Conservation (phyloP, 2,113 vertebrate genomes). For the Callipepla californica region DNA sequence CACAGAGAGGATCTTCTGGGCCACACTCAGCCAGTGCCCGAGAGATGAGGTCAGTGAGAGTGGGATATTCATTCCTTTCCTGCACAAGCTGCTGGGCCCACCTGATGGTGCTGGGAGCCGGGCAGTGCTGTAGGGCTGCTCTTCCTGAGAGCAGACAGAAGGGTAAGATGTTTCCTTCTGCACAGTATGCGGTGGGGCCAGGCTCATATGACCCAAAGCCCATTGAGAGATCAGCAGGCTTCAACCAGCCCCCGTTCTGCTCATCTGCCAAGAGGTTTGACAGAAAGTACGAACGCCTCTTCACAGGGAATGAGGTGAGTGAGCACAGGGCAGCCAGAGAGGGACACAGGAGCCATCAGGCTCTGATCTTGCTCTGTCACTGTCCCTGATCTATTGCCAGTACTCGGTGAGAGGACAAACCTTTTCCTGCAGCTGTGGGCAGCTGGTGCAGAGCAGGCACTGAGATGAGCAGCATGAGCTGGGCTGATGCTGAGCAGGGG, state of each 20-base stretch:
- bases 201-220: constrained; percentile 66
- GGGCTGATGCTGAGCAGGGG: background rate
- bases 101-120: background rate
- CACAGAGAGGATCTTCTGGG: constrained; percentile 74
- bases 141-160: background rate
- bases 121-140: background rate
- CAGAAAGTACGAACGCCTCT: background rate
- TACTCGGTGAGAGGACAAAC: background rate
- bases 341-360: accelerated
- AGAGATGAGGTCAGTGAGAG: constrained; percentile 69
- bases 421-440: background rate
- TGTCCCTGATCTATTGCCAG: background rate
- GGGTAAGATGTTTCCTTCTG: background rate
- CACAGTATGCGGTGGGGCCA: constrained; percentile 63
- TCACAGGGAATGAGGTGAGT: constrained; percentile 69
- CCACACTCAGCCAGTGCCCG: constrained; percentile 67
- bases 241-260: constrained; percentile 69
- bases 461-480: background rate
- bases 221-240: background rate
- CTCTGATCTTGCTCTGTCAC: background rate
- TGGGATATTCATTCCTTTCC: background rate
- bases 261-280: constrained; percentile 67
- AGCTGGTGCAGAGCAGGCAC: accelerated
- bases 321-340: background rate
- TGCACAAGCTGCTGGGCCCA: background rate